Evolutionary conservation across 2,113 vertebrate species (phyloP).

Genomic region (Apteryx mantelli): DNA sequence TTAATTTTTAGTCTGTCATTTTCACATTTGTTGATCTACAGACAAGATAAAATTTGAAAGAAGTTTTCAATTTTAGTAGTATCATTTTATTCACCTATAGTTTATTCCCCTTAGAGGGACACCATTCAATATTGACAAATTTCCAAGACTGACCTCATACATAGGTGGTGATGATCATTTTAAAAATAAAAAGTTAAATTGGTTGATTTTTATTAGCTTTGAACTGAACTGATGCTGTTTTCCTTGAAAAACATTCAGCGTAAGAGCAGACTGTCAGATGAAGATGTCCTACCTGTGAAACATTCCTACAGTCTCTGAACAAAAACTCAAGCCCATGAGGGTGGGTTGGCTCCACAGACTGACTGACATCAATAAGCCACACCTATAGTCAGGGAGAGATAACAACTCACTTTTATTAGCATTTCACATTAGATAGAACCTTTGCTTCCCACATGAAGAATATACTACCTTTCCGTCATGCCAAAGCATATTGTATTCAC

Average conservation of each 20-base stretch:
- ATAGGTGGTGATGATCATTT: neutral
- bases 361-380: slow-evolving; percentile 97
- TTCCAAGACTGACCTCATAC: neutral
- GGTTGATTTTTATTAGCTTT: neutral
- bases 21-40: neutral
- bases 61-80: neutral
- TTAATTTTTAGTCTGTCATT: neutral
- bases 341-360: slow-evolving; percentile 94
- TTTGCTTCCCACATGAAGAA: neutral
- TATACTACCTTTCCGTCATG: slow-evolving; percentile 83
- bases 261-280: neutral
- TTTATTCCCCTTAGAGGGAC: neutral
- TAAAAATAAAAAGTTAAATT: neutral
- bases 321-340: slow-evolving; percentile 95
- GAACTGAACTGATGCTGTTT: neutral
- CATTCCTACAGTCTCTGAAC: slow-evolving; percentile 95
- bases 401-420: neutral
- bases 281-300: slow-evolving; percentile 84
- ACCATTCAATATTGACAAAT: neutral
- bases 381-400: slow-evolving; percentile 77
- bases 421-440: neutral
- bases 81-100: neutral
- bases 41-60: neutral
- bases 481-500: slow-evolving; percentile 99
- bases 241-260: neutral